Conservation (phyloP, 1,140 invertebrate species). For the Tribolium madens region DNA sequence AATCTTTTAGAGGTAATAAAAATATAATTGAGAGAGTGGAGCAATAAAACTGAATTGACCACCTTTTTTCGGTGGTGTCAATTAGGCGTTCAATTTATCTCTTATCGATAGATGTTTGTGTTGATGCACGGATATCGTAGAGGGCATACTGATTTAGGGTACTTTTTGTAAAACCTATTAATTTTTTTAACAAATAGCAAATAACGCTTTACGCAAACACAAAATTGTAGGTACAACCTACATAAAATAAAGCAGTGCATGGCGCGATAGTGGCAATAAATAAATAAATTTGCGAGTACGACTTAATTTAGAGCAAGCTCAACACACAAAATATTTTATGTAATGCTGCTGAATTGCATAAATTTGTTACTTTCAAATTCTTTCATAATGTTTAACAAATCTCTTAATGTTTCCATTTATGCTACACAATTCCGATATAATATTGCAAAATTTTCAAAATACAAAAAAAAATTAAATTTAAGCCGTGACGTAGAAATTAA, state of each 20-base stretch:
- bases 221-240: neutral
- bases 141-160: too few species aligned
- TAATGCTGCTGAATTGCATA: conserved; percentile 43
- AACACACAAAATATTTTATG: conserved; percentile 44
- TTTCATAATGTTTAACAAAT: conserved; percentile 46
- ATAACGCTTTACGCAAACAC: neutral
- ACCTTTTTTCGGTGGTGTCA: neutral
- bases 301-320: conserved; percentile 20
- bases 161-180: too few species aligned
- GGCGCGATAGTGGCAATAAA: neutral
- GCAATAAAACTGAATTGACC: neutral
- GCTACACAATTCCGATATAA: neutral
- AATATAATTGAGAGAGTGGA: neutral
- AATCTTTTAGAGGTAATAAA: neutral
- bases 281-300: neutral
- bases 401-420: conserved; percentile 34
- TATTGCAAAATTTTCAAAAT: neutral
- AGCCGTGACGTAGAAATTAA: neutral
- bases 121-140: too few species aligned
- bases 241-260: neutral
- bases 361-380: conserved; percentile 41
- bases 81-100: neutral
- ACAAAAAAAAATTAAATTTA: neutral
- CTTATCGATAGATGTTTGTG: neutral
- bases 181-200: too few species aligned